These are phyloP conservation scores for Gerris buenoi DNA, from an alignment of 1,140 invertebrate species.

Conservation along the genomic window DNA sequence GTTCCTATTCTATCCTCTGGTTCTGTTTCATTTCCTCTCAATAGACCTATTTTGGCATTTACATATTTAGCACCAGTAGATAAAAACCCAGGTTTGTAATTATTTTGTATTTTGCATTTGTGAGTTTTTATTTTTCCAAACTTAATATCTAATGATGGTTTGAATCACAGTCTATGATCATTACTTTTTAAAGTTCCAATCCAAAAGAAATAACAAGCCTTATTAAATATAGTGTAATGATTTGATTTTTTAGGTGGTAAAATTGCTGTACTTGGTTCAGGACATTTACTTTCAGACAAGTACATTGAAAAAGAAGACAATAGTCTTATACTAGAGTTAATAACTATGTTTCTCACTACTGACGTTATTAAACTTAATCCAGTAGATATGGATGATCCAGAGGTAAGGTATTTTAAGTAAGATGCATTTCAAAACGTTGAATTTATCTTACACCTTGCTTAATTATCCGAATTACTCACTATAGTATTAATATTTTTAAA, in stretches of 20 bases:
- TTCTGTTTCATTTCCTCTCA: conserved; percentile 80
- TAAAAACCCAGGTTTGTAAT: not conserved
- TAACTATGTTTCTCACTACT: conserved; percentile 68
- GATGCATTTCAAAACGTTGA: too few relatives aligned
- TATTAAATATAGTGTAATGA: not conserved
- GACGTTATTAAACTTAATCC: conserved; percentile 49
- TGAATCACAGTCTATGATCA: too few relatives aligned
- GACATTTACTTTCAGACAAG: conserved; percentile 57
- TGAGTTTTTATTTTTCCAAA: too few relatives aligned
- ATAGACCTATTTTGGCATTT: conserved; percentile 79
- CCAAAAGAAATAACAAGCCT: too few relatives aligned
- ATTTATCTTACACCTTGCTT: too few relatives aligned
- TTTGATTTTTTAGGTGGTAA: conserved; percentile 36
- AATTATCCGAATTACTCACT: too few relatives aligned
- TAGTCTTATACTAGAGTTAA: conserved; percentile 70
- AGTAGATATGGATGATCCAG: conserved; percentile 83
- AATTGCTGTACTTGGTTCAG: conserved; percentile 63
- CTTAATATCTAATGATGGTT: too few relatives aligned
- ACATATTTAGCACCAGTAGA: conserved; percentile 9
- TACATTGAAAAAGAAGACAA: conserved; percentile 95
- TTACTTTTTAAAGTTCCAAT: too few relatives aligned
- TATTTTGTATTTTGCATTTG: too few relatives aligned
- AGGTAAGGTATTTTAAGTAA: too few relatives aligned
- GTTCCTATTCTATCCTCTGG: conserved; percentile 80
- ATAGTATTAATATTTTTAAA: too few relatives aligned